These are phyloP conservation scores for Ochropacha duplaris DNA, from an alignment of 2,888 invertebrate species.

Conservation along the genomic window DNA sequence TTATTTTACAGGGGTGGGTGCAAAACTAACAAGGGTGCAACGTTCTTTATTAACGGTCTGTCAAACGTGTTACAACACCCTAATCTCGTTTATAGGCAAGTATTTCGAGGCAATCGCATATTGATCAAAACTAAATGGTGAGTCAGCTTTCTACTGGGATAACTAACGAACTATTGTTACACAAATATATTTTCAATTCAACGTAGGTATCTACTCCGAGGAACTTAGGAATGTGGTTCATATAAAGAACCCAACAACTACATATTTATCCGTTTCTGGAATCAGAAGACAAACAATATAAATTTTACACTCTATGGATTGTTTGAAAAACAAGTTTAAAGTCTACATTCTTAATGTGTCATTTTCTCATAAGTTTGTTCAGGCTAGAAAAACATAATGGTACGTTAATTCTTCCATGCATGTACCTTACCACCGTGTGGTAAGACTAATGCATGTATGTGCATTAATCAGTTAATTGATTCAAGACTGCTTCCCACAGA, in stretches of 20 bases:
- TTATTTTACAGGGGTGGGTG: slow-evolving; percentile 56
- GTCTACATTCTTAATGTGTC: no score
- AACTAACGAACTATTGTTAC: not conserved
- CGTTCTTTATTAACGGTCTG: slow-evolving; percentile 73
- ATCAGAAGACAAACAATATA: no score
- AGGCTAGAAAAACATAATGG: no score
- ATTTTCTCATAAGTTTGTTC: no score
- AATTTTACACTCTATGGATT: no score
- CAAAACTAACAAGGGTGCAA: slow-evolving; percentile 75
- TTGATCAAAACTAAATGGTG: slow-evolving; percentile 23
- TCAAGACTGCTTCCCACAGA: not conserved
- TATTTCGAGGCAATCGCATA: slow-evolving; percentile 46
- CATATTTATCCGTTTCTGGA: not conserved
- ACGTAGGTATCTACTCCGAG: no score
- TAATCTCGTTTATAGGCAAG: slow-evolving; percentile 64
- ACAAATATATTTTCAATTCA: not conserved
- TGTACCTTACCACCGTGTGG: no score
- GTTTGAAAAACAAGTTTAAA: no score
- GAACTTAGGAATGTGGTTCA: not conserved
- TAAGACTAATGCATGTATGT: no score
- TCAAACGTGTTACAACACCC: slow-evolving; percentile 63
- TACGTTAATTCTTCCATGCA: no score
- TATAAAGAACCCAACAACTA: not conserved
- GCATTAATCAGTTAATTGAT: no score
- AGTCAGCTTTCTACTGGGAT: no score